A percentile compares a stretch with the other conserved stretches of the same genome.
Conservation (phyloP, 2,888 invertebrate species). For the Alentia gelatinosa region DNA sequence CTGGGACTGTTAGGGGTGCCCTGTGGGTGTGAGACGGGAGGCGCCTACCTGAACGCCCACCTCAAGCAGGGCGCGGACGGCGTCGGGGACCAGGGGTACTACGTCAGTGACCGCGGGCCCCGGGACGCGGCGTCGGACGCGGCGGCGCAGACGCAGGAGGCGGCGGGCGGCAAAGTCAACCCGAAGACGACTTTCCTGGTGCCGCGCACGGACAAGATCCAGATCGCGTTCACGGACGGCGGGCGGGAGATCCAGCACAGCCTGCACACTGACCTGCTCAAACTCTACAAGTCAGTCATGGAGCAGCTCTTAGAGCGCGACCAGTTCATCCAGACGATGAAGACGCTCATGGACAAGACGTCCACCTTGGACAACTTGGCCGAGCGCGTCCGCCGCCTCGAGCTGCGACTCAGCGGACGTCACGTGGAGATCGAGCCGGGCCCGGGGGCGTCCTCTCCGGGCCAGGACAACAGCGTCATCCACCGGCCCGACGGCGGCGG, state of each 20-base stretch:
- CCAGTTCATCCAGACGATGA: slow-evolving; percentile 47
- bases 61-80: background rate
- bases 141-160: background rate
- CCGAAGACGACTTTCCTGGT: slow-evolving; percentile 52
- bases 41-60: background rate
- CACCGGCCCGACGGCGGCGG: background rate
- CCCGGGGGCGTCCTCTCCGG: background rate
- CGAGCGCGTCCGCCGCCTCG: slow-evolving; percentile 36
- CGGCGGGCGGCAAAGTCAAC: background rate
- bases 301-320: slow-evolving; percentile 51
- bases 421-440: background rate
- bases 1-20: background rate
- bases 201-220: slow-evolving; percentile 49
- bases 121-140: background rate
- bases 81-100: background rate
- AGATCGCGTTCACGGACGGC: slow-evolving; percentile 52
- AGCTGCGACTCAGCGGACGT: background rate
- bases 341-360: slow-evolving; percentile 43
- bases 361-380: slow-evolving; percentile 16
- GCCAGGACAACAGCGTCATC: slow-evolving; percentile 3
- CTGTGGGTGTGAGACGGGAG: background rate
- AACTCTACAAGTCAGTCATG: slow-evolving; percentile 55
- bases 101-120: background rate
- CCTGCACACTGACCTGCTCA: slow-evolving; percentile 54
- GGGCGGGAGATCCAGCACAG: slow-evolving; percentile 33